Percentiles rank a stretch among this genome's conserved stretches.
Evolutionary conservation across 2,888 invertebrate genomes (phyloP).

Genomic region (Erebia ligea): DNA sequence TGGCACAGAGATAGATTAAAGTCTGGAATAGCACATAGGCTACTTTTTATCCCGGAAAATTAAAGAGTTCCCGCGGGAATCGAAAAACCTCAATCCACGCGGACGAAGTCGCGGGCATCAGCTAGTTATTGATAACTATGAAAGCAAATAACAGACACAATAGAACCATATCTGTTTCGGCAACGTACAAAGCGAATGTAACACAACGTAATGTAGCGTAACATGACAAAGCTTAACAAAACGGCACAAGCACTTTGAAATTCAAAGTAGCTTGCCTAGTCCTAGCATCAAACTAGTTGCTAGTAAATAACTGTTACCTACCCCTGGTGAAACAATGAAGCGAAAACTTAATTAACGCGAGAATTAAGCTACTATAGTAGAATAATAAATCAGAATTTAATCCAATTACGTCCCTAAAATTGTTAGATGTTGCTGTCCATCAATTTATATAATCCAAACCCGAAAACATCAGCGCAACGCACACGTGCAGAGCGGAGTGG

Average conservation of each 20-base stretch:
- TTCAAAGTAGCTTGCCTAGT: neutral
- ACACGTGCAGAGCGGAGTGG: too few species aligned
- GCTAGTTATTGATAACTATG: too few species aligned
- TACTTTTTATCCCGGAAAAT: too few species aligned
- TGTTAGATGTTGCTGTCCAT: neutral
- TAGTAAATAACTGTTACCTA: neutral
- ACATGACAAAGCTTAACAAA: neutral
- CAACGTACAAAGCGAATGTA: too few species aligned
- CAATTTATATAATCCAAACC: slow-evolving; percentile 26
- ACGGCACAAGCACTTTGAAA: neutral
- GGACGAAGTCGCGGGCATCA: too few species aligned
- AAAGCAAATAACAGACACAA: too few species aligned
- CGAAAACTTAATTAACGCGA: neutral
- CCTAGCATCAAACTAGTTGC: neutral
- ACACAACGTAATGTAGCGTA: neutral
- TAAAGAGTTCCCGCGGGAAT: too few species aligned
- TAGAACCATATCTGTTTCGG: too few species aligned
- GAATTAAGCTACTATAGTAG: neutral
- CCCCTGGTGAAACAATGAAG: neutral
- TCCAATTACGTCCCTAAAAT: neutral
- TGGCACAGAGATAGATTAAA: too few species aligned
- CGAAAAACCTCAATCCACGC: too few species aligned
- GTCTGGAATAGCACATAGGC: too few species aligned
- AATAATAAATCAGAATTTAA: slow-evolving; percentile 18
- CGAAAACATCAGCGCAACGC: neutral